Evolutionary conservation across 2,797 vertebrate species (phyloP), one percentile per base, ranked within the genome.

Genomic region (Scolopax bukidnonensis): DNA sequence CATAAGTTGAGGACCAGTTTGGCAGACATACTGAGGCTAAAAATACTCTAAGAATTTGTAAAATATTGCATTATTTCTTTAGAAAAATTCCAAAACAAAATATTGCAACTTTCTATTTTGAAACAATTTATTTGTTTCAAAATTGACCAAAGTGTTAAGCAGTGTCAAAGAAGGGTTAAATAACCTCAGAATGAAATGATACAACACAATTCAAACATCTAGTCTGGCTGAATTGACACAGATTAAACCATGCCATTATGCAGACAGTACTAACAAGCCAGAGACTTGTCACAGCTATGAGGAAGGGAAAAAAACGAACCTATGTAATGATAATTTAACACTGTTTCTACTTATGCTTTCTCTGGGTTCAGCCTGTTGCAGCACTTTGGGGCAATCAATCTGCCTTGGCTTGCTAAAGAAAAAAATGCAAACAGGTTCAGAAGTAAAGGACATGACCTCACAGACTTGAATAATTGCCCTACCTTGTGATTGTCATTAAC

Each of bases 391-490:
- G 25, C 18, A 54, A 64, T n/a, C 43, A 47, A 23, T 68, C 59
- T 79, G 24, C 41, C 50, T 65, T 83, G 78, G 19, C 45, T 77
- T 93, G 45, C 54, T 76, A 24, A 68, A 86, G 76, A 82, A 57
- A n/a, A 84, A 85, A 89, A 79, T 56, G n/a, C 59, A 91, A 79
- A 67, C 19, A 38, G 51, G 20, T 84, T 83, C 64, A 94, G 53
- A 92, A 85, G 28, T 33, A 50, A 79, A 90, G 81, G 65, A 63
- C 48, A 36, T 74, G 85, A 86, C 48, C 47, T 81, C 24, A 24
- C 85, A 63, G 54, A 87, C 32, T 77, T 73, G 67, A 95, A 83
- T 82, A 90, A 33, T 43, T 84, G 63, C 83, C 87, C 80, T 93
- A 47, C 65, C 54, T 65, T 82, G 69, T 84, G 43, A 30, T 30